These are phyloP conservation scores for Dendrolimus pini DNA, from an alignment of 2,888 invertebrate species.

Conservation along the genomic window DNA sequence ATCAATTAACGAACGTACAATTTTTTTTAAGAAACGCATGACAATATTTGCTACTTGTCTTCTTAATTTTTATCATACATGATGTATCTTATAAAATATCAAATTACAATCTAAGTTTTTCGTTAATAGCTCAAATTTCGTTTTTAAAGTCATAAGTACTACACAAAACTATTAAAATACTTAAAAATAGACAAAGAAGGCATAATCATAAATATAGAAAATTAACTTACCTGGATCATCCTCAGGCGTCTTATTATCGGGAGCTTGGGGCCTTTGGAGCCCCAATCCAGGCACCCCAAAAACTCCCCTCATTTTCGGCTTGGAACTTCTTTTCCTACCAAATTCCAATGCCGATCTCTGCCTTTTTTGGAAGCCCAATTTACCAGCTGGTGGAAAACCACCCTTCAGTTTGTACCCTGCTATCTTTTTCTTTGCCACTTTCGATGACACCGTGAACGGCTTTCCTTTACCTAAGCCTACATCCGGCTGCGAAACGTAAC, in stretches of 20 bases:
- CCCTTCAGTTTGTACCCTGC: conserved; percentile 82
- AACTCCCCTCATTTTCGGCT: conserved; percentile 91
- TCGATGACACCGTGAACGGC: conserved; percentile 83
- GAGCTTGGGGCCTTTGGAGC: conserved; percentile 80
- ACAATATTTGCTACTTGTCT: no score
- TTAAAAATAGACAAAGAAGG: no score
- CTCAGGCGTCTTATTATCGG: conserved; percentile 67
- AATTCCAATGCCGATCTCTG: conserved; percentile 83
- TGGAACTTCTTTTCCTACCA: conserved; percentile 89
- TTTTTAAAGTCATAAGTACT: no score
- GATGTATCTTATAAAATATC: no score
- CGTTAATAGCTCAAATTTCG: no score
- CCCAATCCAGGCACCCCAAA: conserved; percentile 89
- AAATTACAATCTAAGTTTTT: no score
- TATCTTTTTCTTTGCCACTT: conserved; percentile 87
- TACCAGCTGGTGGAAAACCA: conserved; percentile 77
- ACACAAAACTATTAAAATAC: no score
- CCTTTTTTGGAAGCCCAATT: conserved; percentile 84
- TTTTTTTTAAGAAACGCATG: no score
- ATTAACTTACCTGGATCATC: conserved; percentile 61
- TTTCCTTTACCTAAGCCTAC: conserved; percentile 88
- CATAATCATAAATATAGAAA: no score
- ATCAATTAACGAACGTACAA: no score
- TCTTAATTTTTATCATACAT: no score
- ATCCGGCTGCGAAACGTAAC: conserved; percentile 47